Evolutionary conservation across 2,113 vertebrate species (phyloP), one percentile per base, ranked within the genome.

Genomic region (Datnioides undecimradiatus): DNA sequence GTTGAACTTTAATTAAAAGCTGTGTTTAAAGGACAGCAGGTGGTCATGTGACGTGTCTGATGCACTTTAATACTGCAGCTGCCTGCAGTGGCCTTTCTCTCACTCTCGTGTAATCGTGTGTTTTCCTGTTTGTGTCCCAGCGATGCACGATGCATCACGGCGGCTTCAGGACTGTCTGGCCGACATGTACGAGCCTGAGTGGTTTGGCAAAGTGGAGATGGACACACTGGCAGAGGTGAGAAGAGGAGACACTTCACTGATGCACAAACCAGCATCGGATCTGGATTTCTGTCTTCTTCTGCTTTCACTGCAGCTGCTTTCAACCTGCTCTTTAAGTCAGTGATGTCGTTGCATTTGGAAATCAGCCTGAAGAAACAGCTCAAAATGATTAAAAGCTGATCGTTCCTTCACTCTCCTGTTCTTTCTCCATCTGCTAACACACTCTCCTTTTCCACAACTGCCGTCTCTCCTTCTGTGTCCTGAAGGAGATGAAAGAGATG

Each of bases 141-240:
- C 96, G 12, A 98, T 99, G 97, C 98, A 99, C 0, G 98, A 99
- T 10, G 95, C 97, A n/a, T 98, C 97, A 19, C 98, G 97, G 93
- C 96, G 96, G 91, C 95, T 99, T 83, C 97, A 96, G 6, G 97
- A 98, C 83, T 99, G 97, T 91, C 94, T 99, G 85, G 97, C 97
- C 48, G 98, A 99, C 57, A 96, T 99, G 86, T 99, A 99, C 34
- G 98, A 99, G 67, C 96, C 97, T 0, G 97, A 99, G 0, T 99
- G 98, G 98, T 96, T 97, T 17, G 98, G 98, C 51, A 97, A 97
- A 90, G 97, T 97, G 10, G 97, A 99, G 55, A 95, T 97, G 17
- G 96, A 96, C 87, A 88, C 96, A 62, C 91, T 99, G 45, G 93
- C 92, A 9, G 97, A 99, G 97, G 98, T 99, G 90, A 90, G 90